A percentile compares a stretch with the other conserved stretches of the same genome.
Evolutionary conservation across 1,140 invertebrate genomes (phyloP).

Genomic region (Hylaeus anthracinus): DNA sequence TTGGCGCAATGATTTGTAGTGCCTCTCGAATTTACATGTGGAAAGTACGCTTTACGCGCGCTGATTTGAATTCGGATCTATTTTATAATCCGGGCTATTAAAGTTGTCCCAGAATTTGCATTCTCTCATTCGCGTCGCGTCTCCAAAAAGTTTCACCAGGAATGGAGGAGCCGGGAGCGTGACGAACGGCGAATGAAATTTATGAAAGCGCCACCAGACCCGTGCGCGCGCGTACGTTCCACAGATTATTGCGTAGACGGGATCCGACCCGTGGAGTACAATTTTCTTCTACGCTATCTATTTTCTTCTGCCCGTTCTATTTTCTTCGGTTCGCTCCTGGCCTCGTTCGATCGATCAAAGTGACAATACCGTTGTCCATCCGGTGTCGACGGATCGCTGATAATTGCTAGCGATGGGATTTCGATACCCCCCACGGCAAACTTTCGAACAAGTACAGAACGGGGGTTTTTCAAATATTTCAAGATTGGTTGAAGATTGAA

Average conservation of each 20-base stretch:
- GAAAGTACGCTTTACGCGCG: not conserved
- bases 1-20: too few relatives aligned
- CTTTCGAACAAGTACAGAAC: too few relatives aligned
- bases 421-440: too few relatives aligned
- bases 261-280: not conserved
- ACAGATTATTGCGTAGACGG: conserved; percentile 34
- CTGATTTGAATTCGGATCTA: conserved; percentile 58
- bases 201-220: conserved; percentile 33
- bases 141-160: conserved; percentile 53
- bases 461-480: too few relatives aligned
- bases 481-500: too few relatives aligned
- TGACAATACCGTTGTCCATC: too few relatives aligned
- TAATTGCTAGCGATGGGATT: too few relatives aligned
- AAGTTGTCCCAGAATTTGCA: conserved; percentile 60
- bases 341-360: too few relatives aligned
- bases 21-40: too few relatives aligned
- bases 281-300: not conserved
- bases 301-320: too few relatives aligned
- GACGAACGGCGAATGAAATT: conserved; percentile 56
- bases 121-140: conserved; percentile 31
- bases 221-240: conserved; percentile 17
- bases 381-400: too few relatives aligned
- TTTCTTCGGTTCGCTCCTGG: too few relatives aligned
- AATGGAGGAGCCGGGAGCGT: conserved; percentile 43
- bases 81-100: conserved; percentile 63